Evolutionary conservation across 2,888 invertebrate genomes (phyloP), one percentile per base, ranked within the genome.

Genomic region (Folsomia manolachei): DNA sequence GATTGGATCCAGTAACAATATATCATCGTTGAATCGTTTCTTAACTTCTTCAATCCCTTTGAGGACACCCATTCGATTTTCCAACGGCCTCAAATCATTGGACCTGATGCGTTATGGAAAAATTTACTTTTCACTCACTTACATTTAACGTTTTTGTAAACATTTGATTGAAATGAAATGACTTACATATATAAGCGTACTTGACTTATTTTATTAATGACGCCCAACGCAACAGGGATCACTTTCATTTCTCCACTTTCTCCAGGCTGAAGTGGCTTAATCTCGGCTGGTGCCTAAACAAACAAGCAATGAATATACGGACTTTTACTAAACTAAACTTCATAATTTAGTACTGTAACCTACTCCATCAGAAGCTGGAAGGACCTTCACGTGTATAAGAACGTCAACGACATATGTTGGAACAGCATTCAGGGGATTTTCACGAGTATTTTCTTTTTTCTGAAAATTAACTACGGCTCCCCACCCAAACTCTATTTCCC

Each of bases 381-480:
- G 91, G 89, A 1, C 4, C 7, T 39, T 39, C 14, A 97, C 89
- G 81, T 94, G 90, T 60, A 97, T 84, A 74, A 97, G 84, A 63
- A 94, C 90, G 82, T 97, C 95, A 0, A 95, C 89, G 19, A 93
- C 87, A 75, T 95, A 90, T 61, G 72, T 71, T 4, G 75, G 72
- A 11, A 67, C 66, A 60, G 68, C 71, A 11, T 75, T 78, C 21
- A 81, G 81, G 0, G 82, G 78, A 64, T 79, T 70, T 82, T 85
- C 74, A 69, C 76, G 69, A 83, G 83, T 74, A 77, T 84, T 73
- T 66, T 79, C 77, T 74, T 90, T 90, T 81, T 93, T 93, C 82
- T 92, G 91, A 83, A 94, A 96, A 84, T 95, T 96, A 1, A 99
- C 89, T 69, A 99, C 90, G 64, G 95, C 92, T 14, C 97, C 97